A percentile compares a stretch with the other conserved stretches of the same genome.
Conservation (phyloP, 1,140 invertebrate genomes). For the Sycophila sp. region DNA sequence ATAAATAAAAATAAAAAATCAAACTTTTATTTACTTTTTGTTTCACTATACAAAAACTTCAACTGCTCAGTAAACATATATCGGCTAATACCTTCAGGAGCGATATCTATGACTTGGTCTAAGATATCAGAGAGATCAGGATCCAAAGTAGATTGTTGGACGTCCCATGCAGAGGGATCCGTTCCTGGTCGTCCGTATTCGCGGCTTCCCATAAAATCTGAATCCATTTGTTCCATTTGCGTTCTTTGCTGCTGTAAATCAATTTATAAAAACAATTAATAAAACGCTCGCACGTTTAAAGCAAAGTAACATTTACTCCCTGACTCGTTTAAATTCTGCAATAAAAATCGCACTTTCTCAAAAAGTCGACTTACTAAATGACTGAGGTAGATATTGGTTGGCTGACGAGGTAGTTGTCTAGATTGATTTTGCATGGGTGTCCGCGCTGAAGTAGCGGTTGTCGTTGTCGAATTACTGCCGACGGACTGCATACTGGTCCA, state of each 20-base stretch:
- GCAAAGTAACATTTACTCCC: too few species aligned
- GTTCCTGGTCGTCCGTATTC: constrained; percentile 54
- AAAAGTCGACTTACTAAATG: constrained; percentile 59
- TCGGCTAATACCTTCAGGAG: constrained; percentile 68
- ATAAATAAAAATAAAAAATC: too few species aligned
- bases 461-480: constrained; percentile 58
- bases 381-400: constrained; percentile 71
- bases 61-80: too few species aligned
- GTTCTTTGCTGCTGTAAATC: constrained; percentile 59
- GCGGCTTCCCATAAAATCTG: constrained; percentile 57
- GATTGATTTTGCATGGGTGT: constrained; percentile 62
- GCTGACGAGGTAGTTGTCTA: constrained; percentile 64
- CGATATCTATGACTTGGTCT: constrained; percentile 85
- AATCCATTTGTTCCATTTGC: constrained; percentile 61
- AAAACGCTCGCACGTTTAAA: too few species aligned
- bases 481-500: constrained; percentile 62
- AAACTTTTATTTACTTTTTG: too few species aligned
- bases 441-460: constrained; percentile 59
- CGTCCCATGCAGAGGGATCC: constrained; percentile 59
- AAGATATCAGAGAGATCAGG: constrained; percentile 81
- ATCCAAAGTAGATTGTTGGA: constrained; percentile 70
- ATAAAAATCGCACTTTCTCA: too few species aligned
- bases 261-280: constrained; percentile 22
- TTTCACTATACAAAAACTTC: too few species aligned
- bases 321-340: too few species aligned